phyloP scores from a whole-genome alignment of 1,140 invertebrate genomes.

The Stenopsyche tienmushanensis region DNA sequence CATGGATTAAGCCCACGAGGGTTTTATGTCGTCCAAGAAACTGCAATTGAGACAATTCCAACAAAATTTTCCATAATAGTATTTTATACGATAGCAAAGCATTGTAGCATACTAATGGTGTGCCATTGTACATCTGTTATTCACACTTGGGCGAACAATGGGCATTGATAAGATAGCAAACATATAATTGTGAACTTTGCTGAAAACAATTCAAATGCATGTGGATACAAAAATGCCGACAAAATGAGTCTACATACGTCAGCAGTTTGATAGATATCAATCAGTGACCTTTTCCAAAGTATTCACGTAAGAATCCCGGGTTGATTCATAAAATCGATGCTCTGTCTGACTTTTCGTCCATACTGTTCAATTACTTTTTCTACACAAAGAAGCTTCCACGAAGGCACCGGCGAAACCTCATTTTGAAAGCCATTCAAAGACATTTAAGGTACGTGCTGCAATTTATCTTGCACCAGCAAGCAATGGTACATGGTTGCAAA shows the following conservation, averaged over 20 bases:
- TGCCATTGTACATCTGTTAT: too few relatives aligned
- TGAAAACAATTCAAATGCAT: not conserved
- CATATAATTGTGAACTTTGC: not conserved
- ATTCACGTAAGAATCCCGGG: not conserved
- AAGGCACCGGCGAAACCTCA: slow-evolving; percentile 13
- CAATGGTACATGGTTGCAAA: slow-evolving; percentile 5
- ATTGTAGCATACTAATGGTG: too few relatives aligned
- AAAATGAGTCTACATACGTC: not conserved
- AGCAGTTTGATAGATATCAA: not conserved
- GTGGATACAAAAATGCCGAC: not conserved
- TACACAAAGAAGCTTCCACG: too few relatives aligned
- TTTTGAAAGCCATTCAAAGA: slow-evolving; percentile 24
- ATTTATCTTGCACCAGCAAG: slow-evolving; percentile 14
- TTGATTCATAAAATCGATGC: not conserved
- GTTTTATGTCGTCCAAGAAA: not conserved
- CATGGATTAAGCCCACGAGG: not conserved
- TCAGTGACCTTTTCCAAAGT: not conserved
- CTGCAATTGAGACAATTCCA: not conserved
- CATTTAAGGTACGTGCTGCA: slow-evolving; percentile 23
- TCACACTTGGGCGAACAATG: not conserved
- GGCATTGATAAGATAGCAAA: not conserved
- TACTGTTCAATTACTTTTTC: slow-evolving; percentile 15
- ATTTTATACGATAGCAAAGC: too few relatives aligned
- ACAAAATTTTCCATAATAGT: too few relatives aligned
- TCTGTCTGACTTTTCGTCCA: not conserved